Evolutionary conservation across 2,888 invertebrate species (phyloP), one percentile per base, ranked within the genome.

Genomic region (Leptodirus hochenwartii): DNA sequence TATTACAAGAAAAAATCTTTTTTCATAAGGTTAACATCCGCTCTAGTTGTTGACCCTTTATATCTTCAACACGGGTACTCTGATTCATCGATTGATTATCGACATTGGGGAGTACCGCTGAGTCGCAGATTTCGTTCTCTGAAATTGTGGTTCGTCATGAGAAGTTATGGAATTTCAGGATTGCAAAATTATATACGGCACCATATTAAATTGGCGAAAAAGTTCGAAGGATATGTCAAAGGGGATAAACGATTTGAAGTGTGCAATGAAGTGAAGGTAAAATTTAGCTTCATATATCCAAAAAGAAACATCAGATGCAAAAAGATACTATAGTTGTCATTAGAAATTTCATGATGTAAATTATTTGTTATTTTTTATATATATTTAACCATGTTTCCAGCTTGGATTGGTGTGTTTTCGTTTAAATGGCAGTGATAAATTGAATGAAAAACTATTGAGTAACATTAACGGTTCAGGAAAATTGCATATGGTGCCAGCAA

Each of bases 41-140:
- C 96, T 1, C 64, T 98, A 36, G 95, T 95, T 4, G 96, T 98
- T 12, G 95, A 99, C 61, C 98, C 98, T 4, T 64, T 98, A 23
- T 98, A 98, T 52, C 69, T 98, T 6, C 91, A 96, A 51, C 98
- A 98, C 54, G 85, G 87, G 42, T 90, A 93, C 58, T 90, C 87
- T 37, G 81, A 87, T 53, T 74, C 78, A 10, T 74, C 82, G 33
- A 85, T 87, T 44, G 88, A 88, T 58, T 88, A 85, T 55, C 70
- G 93, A 53, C 95, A 98, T 54, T 98, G 96, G 95, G 93, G 95
- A 26, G 88, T 98, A 44, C 87, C 96, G 4, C 58, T 98, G 31
- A 91, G 91, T 52, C 70, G 96, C 22, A 66, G 96, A 37, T 98
- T 98, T 58, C 69, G 96, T 34, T 82, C 93, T 1, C 63, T 98